Conservation (phyloP, 2,797 vertebrate species). For the Thamnophis elegans region DNA sequence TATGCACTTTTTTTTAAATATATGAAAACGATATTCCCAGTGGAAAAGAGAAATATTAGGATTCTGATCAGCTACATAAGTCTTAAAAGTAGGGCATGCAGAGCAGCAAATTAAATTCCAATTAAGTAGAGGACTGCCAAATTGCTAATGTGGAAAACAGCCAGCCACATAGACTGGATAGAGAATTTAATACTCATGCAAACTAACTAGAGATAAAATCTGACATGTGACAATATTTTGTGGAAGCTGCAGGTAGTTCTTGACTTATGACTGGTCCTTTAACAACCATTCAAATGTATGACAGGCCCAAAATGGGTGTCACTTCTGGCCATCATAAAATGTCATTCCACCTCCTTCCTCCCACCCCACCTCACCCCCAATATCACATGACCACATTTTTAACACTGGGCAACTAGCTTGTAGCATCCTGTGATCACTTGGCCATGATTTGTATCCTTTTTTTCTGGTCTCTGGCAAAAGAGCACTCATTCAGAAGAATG, state of each 20-base stretch:
- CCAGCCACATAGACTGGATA: neutral
- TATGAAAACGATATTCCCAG: neutral
- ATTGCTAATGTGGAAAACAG: neutral
- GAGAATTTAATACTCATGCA: neutral
- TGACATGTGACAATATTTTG: neutral
- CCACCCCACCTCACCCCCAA: too few relatives aligned
- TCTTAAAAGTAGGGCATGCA: neutral
- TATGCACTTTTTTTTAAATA: neutral
- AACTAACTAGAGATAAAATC: neutral
- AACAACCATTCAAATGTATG: too few relatives aligned
- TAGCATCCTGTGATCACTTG: neutral
- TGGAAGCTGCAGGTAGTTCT: neutral
- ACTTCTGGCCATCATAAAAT: too few relatives aligned
- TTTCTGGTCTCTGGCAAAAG: too few relatives aligned
- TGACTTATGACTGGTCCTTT: too few relatives aligned
- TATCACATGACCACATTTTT: neutral
- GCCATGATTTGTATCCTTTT: neutral
- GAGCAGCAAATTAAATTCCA: neutral
- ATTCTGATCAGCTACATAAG: neutral
- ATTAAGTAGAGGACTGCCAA: neutral
- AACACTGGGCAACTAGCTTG: neutral
- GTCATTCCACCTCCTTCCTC: too few relatives aligned
- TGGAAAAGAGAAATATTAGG: neutral
- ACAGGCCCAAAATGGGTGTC: too few relatives aligned
- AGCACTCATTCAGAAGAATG: neutral